Evolutionary conservation across 2,797 vertebrate genomes (phyloP).

Genomic region (Thripadectes ignobilis): DNA sequence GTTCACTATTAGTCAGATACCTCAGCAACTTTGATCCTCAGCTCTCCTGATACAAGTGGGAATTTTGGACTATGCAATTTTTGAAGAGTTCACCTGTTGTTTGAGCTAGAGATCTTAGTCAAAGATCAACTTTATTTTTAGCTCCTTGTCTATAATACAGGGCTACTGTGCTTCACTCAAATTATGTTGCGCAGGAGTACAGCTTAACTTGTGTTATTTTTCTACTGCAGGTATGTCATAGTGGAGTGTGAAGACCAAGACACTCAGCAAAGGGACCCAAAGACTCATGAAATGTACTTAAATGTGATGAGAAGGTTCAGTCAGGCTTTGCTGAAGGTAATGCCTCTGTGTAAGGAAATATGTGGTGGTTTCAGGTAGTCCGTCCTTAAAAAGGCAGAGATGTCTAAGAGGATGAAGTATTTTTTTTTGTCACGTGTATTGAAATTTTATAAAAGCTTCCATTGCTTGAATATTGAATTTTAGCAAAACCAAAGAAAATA

Average conservation of each 20-base stretch:
- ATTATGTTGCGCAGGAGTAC: background rate
- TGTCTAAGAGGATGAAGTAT: background rate
- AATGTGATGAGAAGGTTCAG: slow-evolving; percentile 98
- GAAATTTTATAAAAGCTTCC: background rate
- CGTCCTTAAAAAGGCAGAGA: background rate
- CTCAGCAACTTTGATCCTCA: background rate
- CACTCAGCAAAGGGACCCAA: slow-evolving; percentile 95
- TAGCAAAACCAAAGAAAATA: background rate
- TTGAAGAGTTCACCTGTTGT: background rate
- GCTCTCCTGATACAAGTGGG: background rate
- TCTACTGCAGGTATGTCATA: slow-evolving; percentile 90
- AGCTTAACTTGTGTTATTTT: background rate
- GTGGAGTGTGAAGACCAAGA: slow-evolving; percentile 99
- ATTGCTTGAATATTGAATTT: background rate
- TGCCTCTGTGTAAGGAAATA: background rate
- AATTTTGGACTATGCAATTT: background rate
- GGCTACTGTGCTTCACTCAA: background rate
- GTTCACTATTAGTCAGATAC: background rate
- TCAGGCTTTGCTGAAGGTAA: slow-evolving; percentile 95
- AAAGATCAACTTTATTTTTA: background rate
- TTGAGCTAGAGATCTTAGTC: background rate
- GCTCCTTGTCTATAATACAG: background rate
- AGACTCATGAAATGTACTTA: slow-evolving; percentile 97
- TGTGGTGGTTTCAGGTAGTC: background rate
- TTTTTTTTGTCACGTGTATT: background rate